A percentile compares a stretch with the other conserved stretches of the same genome.
Conservation (phyloP, 2,888 invertebrate species). For the Euspilapteryx auroguttella region DNA sequence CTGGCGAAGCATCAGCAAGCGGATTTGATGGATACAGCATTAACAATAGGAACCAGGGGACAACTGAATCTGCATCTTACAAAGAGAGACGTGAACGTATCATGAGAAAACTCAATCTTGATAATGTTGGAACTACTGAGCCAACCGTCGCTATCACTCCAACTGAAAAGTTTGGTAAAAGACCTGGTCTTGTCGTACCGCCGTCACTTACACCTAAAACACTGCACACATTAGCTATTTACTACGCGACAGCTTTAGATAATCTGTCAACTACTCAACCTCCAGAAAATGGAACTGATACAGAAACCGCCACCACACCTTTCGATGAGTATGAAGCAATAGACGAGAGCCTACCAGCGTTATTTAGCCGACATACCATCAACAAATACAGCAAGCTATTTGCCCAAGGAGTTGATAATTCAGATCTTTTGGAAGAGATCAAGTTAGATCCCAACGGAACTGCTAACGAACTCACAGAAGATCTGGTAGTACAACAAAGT, state of each 20-base stretch:
- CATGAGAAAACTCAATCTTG: constrained; percentile 68
- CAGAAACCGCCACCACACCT: constrained; percentile 24
- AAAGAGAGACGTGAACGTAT: constrained; percentile 71
- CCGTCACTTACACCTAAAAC: constrained; percentile 78
- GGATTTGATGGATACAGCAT: constrained; percentile 22
- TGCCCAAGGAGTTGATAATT: constrained; percentile 24
- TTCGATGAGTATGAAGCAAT: constrained; percentile 36
- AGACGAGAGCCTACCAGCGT: constrained; percentile 55
- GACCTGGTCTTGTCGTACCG: constrained; percentile 69
- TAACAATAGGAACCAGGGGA: constrained; percentile 17
- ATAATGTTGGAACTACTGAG: constrained; percentile 40
- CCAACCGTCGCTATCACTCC: constrained; percentile 33
- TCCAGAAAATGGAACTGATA: constrained; percentile 25
- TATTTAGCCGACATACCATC: constrained; percentile 70
- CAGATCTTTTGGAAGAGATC: constrained; percentile 36
- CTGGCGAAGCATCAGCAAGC: constrained; percentile 24
- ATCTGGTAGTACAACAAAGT: constrained; percentile 65
- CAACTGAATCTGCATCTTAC: constrained; percentile 44
- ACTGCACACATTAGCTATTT: constrained; percentile 75
- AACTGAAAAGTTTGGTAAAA: constrained; percentile 46
- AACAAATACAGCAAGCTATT: constrained; percentile 61
- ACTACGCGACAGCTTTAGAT: constrained; percentile 74
- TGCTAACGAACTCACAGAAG: constrained; percentile 46
- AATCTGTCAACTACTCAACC: constrained; percentile 45
- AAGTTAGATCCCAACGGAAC: constrained; percentile 40